phyloP scores from a whole-genome alignment of 2,113 vertebrate species.

The Perccottus glenii region DNA sequence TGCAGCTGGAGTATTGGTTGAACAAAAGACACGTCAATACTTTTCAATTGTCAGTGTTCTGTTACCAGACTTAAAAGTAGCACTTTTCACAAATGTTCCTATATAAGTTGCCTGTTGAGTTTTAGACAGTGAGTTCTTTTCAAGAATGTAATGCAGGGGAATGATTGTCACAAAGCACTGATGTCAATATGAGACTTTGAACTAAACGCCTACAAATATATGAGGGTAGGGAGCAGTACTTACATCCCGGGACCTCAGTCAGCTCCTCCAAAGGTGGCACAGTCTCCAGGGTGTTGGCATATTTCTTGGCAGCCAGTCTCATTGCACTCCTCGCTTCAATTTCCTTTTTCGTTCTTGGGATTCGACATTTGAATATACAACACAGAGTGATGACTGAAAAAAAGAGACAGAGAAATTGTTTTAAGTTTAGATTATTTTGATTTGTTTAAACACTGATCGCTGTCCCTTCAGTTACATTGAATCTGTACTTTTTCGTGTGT shows the following conservation, averaged over 20 bases:
- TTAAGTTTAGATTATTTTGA: background rate
- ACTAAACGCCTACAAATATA: background rate
- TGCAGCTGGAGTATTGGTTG: too few relatives aligned
- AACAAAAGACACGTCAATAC: too few relatives aligned
- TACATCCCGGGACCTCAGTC: slow-evolving; percentile 89
- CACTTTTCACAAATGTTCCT: too few relatives aligned
- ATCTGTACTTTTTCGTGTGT: too few relatives aligned
- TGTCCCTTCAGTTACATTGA: too few relatives aligned
- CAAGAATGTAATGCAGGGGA: too few relatives aligned
- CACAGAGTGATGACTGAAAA: slow-evolving; percentile 92
- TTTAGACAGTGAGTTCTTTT: too few relatives aligned
- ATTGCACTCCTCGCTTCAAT: slow-evolving; percentile 92
- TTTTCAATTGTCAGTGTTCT: too few relatives aligned
- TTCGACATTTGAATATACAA: slow-evolving; percentile 98
- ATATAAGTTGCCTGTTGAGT: too few relatives aligned
- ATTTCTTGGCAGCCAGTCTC: slow-evolving; percentile 89
- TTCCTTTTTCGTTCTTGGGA: slow-evolving; percentile 94
- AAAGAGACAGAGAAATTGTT: background rate
- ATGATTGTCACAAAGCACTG: background rate
- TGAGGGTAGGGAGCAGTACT: slow-evolving; percentile 33
- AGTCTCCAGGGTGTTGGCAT: slow-evolving; percentile 92
- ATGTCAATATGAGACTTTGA: background rate
- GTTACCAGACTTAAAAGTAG: too few relatives aligned
- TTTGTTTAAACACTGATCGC: too few relatives aligned
- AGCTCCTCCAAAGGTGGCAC: slow-evolving; percentile 92